Evolutionary conservation across 2,113 vertebrate species (phyloP), one percentile per base, ranked within the genome.

Genomic region (Rana temporaria): DNA sequence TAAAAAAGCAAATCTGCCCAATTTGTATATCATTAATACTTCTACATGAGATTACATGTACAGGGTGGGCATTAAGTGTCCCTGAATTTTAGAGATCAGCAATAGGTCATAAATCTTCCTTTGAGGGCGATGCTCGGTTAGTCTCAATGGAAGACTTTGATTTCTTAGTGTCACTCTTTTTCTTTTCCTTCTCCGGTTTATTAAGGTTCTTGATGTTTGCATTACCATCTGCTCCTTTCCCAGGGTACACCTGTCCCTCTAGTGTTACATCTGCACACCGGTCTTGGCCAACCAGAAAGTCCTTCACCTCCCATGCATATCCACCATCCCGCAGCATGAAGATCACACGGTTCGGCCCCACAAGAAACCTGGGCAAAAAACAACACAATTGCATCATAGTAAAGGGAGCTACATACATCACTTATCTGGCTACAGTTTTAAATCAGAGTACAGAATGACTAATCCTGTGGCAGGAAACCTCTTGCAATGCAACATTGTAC

Each of bases 321-420:
- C 95, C 92, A 0, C 98, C 98, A 1, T 99, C 98, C 0, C 96
- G 93, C 1, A 99, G 92, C 98, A 99, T 99, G 84, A 99, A 99
- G 90, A 99, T 99, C 60, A 91, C 98, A 0, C 98, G 92, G 88
- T 99, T 97, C 12, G 97, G 94, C 20, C 98, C 97, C 82, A 99
- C 98, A n/a, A 99, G 97, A 71, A 99, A 99, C 90, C 98, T 99
- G 14, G 4, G 7, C 38, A 30, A 74, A 20, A 74, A 38, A 22
- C 42, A 73, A 38, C 2, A 38, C 34, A 5, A 38, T 38, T 8
- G 0, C 12, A 59, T 19, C 4, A 53, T 19, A 8, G 4, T 55
- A 32, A n/a, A 15, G 34, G 12, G 22, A 68, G 24, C 14, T 0
- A 53, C 0, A 17, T 8, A 1, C 17, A 14, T 14, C 8, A 48